Conservation (phyloP, 2,797 vertebrate species). For the Hapalemur alaotrensis region DNA sequence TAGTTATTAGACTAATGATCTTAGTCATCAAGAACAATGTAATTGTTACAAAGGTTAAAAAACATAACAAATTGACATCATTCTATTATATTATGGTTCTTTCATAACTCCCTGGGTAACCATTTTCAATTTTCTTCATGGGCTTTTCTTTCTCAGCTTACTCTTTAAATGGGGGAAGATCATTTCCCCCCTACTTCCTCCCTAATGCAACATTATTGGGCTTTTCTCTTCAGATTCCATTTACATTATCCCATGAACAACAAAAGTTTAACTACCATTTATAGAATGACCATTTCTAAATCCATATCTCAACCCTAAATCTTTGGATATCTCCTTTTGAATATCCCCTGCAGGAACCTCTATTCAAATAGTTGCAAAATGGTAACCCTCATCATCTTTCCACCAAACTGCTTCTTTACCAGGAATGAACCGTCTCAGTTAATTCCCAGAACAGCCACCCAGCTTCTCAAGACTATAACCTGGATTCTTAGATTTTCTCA, state of each 20-base stretch:
- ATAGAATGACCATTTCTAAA: background rate
- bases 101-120: conserved; percentile 49
- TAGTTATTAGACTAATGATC: conserved; percentile 85
- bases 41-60: conserved; percentile 83
- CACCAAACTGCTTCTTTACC: background rate
- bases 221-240: background rate
- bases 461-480: rapidly evolving
- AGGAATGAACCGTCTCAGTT: background rate
- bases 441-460: background rate
- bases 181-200: background rate
- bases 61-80: conserved; percentile 81
- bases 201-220: background rate
- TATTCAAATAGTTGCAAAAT: background rate
- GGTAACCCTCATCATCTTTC: background rate
- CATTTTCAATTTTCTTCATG: conserved; percentile 49
- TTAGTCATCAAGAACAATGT: conserved; percentile 82
- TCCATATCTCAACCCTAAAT: background rate
- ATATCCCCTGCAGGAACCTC: background rate
- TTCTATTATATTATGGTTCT: conserved; percentile 54
- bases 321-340: background rate
- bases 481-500: background rate
- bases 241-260: background rate
- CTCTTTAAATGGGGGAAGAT: background rate
- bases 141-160: background rate
- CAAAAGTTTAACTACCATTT: background rate